Base-by-base conservation (phyloP, 1,140 invertebrate species). In the Neomicropteryx cornuta region DNA sequence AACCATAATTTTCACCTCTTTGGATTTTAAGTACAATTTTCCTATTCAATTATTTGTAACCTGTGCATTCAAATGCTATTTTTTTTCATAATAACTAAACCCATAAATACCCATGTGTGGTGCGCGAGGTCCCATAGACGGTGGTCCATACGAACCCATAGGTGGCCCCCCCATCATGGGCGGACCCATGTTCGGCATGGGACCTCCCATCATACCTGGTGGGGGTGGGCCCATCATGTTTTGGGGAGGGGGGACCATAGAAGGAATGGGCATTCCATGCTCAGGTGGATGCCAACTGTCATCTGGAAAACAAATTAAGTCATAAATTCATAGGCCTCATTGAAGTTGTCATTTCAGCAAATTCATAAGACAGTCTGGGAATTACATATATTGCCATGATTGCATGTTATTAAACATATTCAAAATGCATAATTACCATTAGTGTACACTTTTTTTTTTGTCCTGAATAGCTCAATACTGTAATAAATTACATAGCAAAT, bases 251-350 rank as follows among this genome's bases (percentile, higher is more conserved):
- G 45, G n/a, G n/a, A n/a, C n/a, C n/a, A n/a, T n/a, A n/a, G n/a
- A n/a, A n/a, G n/a, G n/a, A n/a, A n/a, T n/a, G n/a, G n/a, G n/a
- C n/a, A n/a, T n/a, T n/a, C n/a, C n/a, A n/a, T n/a, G n/a, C n/a
- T n/a, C n/a, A n/a, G n/a, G n/a, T 51, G 69, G 64, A 36, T 68
- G 69, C 80, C 79, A 83, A 47, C 81, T 77, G 16, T 68, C 75
- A 49, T 83, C 80, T 45, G 82, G 79, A 0, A 79, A 80, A 2
- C 78, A 79, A 53, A 83, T 79, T 48, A 80, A 83, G 19, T 74
- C 71, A 33, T 77, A 75, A 57, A 79, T 80, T 47, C 79, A 82
- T 0, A 76, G 72, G 54, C 82, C 78, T 1, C 6, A 33, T n/a
- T n/a, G 16, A 6, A 33, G 31, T n/a, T 8, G 8, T 10, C 11